Conservation (phyloP, 2,888 invertebrate species). For the Toxonevra muliebris region DNA sequence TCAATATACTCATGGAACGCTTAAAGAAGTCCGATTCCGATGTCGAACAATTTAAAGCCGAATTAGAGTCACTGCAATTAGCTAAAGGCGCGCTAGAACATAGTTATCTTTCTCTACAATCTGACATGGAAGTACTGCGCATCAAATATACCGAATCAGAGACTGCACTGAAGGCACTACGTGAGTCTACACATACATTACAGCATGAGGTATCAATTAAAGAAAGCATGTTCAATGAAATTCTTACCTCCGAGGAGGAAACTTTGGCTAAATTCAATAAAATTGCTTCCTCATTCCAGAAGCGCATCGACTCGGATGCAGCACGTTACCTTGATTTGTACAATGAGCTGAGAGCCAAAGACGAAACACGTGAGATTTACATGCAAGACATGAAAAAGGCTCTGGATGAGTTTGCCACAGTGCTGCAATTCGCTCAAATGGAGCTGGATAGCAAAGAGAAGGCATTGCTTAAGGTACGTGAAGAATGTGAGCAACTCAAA, state of each 20-base stretch:
- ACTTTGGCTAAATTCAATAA: conserved; percentile 65
- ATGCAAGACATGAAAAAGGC: conserved; percentile 65
- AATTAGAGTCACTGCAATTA: conserved; percentile 58
- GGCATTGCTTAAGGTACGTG: conserved; percentile 54
- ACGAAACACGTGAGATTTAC: conserved; percentile 63
- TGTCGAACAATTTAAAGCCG: conserved; percentile 63
- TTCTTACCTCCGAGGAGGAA: conserved; percentile 63
- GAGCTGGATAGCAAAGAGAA: conserved; percentile 64
- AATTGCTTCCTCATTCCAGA: conserved; percentile 65
- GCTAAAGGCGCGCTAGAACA: conserved; percentile 59
- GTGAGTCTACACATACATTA: conserved; percentile 57
- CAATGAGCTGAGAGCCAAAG: conserved; percentile 62
- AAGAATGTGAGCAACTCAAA: conserved; percentile 63
- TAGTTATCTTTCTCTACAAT: conserved; percentile 54
- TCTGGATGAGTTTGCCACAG: conserved; percentile 63
- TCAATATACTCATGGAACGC: conserved; percentile 64
- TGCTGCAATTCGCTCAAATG: conserved; percentile 63
- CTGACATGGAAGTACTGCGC: conserved; percentile 53
- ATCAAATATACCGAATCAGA: conserved; percentile 56
- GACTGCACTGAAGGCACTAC: conserved; percentile 50
- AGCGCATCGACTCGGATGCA: conserved; percentile 62
- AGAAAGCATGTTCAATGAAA: conserved; percentile 62
- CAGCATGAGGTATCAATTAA: conserved; percentile 64
- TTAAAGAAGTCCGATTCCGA: conserved; percentile 65
- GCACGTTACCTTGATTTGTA: conserved; percentile 63